Evolutionary conservation across 2,797 vertebrate genomes (phyloP), one percentile per base, ranked within the genome.

Genomic region (Gephyroberyx darwinii): DNA sequence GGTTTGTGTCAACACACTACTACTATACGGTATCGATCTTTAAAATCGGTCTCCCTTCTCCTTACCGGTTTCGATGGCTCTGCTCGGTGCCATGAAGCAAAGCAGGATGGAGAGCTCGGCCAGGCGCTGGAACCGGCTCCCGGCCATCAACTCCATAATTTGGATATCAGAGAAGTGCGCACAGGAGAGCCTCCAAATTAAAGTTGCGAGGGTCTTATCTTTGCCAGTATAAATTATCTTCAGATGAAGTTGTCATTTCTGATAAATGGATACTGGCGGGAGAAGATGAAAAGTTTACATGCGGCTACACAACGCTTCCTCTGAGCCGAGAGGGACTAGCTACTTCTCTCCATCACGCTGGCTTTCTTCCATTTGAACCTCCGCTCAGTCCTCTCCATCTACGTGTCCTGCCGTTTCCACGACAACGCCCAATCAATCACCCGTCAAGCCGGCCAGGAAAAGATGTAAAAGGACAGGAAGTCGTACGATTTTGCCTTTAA

Each of bases 51-150:
- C 8, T 39, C 37, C 26, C 37, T 9, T 61, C 43, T 74, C 55
- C 92, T 85, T 89, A 94, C 94, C 92, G 52, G 92, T 93, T 62
- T 93, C 93, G 17, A 94, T 93, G 79, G 92, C 86, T 5, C 86
- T 81, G 74, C 81, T 65, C 63, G 76, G 63, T 14, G 73, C 50
- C 75, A 83, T 66, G 66, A 77, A 69, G 73, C 74, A 52, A 56
- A 91, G 75, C 64, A 92, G 76, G 65, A 90, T 67, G 56, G 91
- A 82, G 77, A 91, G 74, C 60, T 48, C 57, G 81, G 84, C 63
- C 77, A 70, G 54, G 17, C 66, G 73, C 41, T 43, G 72, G 48
- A 77, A 68, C 64, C 72, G 63, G 75, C 67, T 72, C 79, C 62
- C 61, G 52, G n/a, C 45, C 54, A 48, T 64, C 78, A 62, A 8